These are phyloP conservation scores for Ornithorhynchus anatinus DNA, from an alignment of 2,113 vertebrate species.

Conservation along the genomic window DNA sequence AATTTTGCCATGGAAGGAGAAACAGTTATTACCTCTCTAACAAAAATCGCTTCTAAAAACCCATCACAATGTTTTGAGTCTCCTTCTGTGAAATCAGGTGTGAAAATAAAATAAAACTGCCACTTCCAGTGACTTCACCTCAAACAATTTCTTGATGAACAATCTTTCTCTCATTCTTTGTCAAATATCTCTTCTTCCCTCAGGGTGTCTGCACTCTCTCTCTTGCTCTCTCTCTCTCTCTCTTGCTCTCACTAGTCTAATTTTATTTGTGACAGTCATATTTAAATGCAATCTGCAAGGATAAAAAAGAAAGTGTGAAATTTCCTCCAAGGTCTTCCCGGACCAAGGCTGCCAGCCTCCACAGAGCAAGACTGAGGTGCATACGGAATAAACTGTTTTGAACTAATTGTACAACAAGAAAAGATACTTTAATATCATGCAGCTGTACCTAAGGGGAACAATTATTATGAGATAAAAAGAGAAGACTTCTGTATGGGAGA, in stretches of 20 bases:
- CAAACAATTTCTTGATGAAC: background rate
- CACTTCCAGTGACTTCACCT: background rate
- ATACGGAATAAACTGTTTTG: background rate
- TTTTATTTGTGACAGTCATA: background rate
- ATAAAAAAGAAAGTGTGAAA: background rate
- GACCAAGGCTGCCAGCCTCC: background rate
- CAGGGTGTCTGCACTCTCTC: background rate
- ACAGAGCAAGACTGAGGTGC: background rate
- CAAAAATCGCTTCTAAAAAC: too few relatives aligned
- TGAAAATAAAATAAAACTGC: too few relatives aligned
- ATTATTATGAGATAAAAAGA: constrained; percentile 58
- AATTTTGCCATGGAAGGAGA: too few relatives aligned
- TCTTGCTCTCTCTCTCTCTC: too few relatives aligned
- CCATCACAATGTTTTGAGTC: too few relatives aligned
- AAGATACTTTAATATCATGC: constrained; percentile 38
- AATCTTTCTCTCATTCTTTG: background rate
- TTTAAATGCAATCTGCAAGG: background rate
- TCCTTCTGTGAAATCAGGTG: too few relatives aligned
- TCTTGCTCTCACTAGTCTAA: background rate
- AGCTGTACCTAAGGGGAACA: constrained; percentile 50
- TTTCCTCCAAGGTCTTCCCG: background rate
- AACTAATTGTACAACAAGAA: constrained; percentile 38
- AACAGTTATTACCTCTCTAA: too few relatives aligned
- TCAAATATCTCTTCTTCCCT: background rate
- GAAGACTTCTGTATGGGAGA: background rate